phyloP scores from a whole-genome alignment of 2,888 invertebrate species.

The Eupithecia abbreviata region DNA sequence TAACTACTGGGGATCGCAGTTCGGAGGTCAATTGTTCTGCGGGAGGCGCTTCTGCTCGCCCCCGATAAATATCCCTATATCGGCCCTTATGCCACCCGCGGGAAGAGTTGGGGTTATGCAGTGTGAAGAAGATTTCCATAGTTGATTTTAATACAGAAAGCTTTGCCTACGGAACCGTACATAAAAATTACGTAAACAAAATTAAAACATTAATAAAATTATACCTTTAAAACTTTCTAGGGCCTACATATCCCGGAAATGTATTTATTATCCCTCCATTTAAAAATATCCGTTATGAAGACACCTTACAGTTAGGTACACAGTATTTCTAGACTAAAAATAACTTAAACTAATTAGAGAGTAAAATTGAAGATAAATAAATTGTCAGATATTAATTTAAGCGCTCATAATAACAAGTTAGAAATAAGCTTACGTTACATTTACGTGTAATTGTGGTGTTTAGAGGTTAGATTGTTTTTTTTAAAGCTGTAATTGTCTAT shows the following conservation, averaged over 20 bases:
- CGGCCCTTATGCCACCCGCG: too few species aligned
- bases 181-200: too few species aligned
- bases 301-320: conserved; percentile 6
- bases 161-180: too few species aligned
- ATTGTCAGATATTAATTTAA: conserved; percentile 37
- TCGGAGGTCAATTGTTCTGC: too few species aligned
- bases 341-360: conserved; percentile 32
- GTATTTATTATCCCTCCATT: not conserved
- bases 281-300: not conserved
- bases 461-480: conserved; percentile 34
- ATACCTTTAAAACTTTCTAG: not conserved
- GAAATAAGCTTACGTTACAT: conserved; percentile 37
- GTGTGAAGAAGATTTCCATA: too few species aligned
- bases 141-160: too few species aligned
- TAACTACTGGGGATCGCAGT: too few species aligned
- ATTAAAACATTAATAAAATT: too few species aligned
- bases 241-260: not conserved
- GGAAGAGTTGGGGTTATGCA: too few species aligned
- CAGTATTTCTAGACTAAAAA: conserved; percentile 27
- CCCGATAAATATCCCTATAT: too few species aligned
- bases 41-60: too few species aligned
- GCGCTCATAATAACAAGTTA: conserved; percentile 44
- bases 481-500: conserved; percentile 40
- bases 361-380: conserved; percentile 39
- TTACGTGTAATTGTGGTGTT: conserved; percentile 43